Percentiles rank a stretch among this genome's conserved stretches.
Evolutionary conservation across 2,888 invertebrate genomes (phyloP).

Genomic region (Nemoura dubitans): DNA sequence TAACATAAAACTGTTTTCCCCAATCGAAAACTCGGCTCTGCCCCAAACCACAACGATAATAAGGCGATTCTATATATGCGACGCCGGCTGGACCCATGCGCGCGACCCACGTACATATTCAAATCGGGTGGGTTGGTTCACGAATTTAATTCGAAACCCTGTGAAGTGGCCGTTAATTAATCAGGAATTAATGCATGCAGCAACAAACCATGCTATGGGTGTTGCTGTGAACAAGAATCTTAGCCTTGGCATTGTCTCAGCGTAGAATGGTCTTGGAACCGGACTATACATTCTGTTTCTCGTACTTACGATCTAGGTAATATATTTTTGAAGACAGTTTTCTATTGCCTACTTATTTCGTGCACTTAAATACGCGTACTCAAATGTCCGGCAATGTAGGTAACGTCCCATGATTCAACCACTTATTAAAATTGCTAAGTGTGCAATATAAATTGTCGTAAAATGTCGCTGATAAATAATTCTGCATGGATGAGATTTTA

Average conservation of each 20-base stretch:
- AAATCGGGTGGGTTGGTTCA: background rate
- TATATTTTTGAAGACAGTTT: background rate
- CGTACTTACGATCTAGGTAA: background rate
- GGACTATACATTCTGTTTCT: background rate
- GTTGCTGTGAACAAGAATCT: too few species aligned
- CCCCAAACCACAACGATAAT: too few species aligned
- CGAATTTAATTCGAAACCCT: background rate
- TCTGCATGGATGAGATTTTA: background rate
- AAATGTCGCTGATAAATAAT: background rate
- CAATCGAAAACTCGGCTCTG: too few species aligned
- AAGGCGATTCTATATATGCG: too few species aligned
- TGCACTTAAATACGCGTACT: background rate
- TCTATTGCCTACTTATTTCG: background rate
- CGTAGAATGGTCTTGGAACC: background rate
- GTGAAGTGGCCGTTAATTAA: background rate
- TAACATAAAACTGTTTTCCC: background rate
- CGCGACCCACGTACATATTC: too few species aligned
- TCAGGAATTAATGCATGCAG: background rate
- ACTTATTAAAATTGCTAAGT: background rate
- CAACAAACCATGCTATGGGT: background rate
- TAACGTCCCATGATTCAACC: background rate
- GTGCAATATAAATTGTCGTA: background rate
- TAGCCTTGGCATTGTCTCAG: too few species aligned
- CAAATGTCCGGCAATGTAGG: background rate
- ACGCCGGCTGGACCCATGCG: too few species aligned